phyloP scores from a whole-genome alignment of 2,797 vertebrate genomes.

The Champsocephalus esox region DNA sequence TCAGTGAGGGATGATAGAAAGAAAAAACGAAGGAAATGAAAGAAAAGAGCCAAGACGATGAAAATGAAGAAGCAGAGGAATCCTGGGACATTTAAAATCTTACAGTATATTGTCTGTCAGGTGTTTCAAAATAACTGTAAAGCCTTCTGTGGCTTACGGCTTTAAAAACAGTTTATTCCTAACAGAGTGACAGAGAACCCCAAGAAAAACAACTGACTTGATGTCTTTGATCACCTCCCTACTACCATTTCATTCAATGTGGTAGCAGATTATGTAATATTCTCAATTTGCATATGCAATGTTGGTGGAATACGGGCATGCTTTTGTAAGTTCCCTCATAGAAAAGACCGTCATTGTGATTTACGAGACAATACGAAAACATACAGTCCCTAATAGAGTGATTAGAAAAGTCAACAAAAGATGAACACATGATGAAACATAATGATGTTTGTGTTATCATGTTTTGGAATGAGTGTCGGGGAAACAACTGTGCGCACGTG shows the following conservation, averaged over 20 bases:
- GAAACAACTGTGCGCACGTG: slow-evolving; percentile 5
- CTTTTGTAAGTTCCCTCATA: slow-evolving; percentile 8
- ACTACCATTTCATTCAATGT: neutral
- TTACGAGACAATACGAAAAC: slow-evolving; percentile 17
- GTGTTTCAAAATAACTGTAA: slow-evolving; percentile 9
- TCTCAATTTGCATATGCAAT: slow-evolving; percentile 26
- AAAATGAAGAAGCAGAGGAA: slow-evolving; percentile 2
- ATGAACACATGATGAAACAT: slow-evolving; percentile 25
- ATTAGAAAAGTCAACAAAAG: slow-evolving; percentile 11
- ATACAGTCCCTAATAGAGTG: neutral
- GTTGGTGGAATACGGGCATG: neutral
- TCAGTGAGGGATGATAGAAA: neutral
- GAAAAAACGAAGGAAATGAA: slow-evolving; percentile 3
- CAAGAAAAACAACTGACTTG: neutral
- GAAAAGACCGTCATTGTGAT: slow-evolving; percentile 16
- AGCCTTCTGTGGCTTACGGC: neutral
- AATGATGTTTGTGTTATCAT: slow-evolving; percentile 19
- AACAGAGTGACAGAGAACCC: neutral
- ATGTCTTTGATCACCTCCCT: slow-evolving; percentile 4
- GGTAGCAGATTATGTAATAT: slow-evolving; percentile 6
- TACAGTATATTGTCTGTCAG: neutral
- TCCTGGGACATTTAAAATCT: slow-evolving; percentile 2
- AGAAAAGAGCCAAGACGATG: neutral
- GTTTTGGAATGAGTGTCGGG: neutral
- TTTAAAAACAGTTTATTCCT: neutral